A percentile compares a stretch with the other conserved stretches of the same genome.
These are phyloP conservation scores for Dendrolimus houi DNA, from an alignment of 2,888 invertebrate species.

Conservation along the genomic window DNA sequence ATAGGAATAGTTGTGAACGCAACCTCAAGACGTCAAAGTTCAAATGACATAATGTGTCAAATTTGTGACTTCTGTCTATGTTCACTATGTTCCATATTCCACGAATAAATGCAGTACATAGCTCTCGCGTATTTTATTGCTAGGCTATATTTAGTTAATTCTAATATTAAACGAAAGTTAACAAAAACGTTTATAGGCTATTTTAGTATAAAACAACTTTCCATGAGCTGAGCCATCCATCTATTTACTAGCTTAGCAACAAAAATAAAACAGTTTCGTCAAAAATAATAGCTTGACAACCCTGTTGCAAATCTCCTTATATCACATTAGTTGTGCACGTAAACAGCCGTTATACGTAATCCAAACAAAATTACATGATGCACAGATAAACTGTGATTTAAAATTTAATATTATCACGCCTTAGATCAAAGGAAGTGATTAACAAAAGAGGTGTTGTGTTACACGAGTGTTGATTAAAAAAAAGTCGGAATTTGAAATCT, in stretches of 20 bases:
- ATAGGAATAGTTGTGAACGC: no score
- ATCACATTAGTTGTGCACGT: conserved; percentile 8
- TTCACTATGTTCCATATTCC: no score
- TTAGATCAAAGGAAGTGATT: conserved; percentile 54
- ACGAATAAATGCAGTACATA: no score
- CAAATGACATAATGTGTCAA: no score
- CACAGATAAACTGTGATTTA: conserved; percentile 13
- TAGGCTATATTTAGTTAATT: no score
- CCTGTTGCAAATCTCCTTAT: not conserved
- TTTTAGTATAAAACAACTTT: no score
- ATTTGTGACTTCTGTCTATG: no score
- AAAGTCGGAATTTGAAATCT: conserved; percentile 13
- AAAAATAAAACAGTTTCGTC: conserved; percentile 22
- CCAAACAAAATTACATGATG: conserved; percentile 28
- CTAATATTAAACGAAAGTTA: no score
- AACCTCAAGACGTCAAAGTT: no score
- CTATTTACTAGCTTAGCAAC: conserved; percentile 17
- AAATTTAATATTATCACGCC: conserved; percentile 45
- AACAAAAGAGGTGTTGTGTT: conserved; percentile 56
- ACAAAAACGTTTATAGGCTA: no score
- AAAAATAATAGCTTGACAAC: conserved; percentile 24
- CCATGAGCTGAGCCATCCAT: not conserved
- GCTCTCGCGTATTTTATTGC: no score
- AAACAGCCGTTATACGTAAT: conserved; percentile 16
- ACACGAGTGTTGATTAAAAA: conserved; percentile 21